phyloP scores from a whole-genome alignment of 2,113 vertebrate species.

The Cavia porcellus region DNA sequence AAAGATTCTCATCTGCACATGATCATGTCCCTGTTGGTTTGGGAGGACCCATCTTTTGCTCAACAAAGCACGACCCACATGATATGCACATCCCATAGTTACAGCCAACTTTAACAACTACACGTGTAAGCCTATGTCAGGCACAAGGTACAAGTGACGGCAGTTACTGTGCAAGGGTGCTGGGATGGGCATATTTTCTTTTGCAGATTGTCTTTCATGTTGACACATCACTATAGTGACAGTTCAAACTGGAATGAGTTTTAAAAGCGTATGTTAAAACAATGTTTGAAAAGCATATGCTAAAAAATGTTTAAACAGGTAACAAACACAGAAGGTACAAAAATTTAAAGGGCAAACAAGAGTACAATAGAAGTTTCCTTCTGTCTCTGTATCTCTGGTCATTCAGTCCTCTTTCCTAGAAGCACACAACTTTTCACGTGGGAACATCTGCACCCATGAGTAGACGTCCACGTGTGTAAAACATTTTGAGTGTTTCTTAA shows the following conservation, averaged over 20 bases:
- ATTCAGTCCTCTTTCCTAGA: neutral
- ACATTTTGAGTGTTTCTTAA: neutral
- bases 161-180: neutral
- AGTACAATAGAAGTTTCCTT: neutral
- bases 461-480: neutral
- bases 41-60: neutral
- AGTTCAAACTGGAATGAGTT: neutral
- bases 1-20: neutral
- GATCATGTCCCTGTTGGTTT: neutral
- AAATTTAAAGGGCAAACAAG: constrained; percentile 39
- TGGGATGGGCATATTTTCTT: neutral
- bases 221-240: neutral
- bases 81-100: accelerated
- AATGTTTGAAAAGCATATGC: neutral
- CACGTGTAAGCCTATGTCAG: neutral
- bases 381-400: neutral
- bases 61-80: accelerated
- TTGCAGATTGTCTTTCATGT: constrained; percentile 22
- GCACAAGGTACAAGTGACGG: neutral
- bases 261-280: neutral
- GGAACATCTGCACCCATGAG: neutral
- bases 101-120: neutral
- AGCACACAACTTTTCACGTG: neutral
- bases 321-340: neutral
- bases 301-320: constrained; percentile 5